Percentiles rank a stretch among this genome's conserved stretches.
Conservation (phyloP, 2,888 invertebrate genomes). For the Tachystola acroxantha region DNA sequence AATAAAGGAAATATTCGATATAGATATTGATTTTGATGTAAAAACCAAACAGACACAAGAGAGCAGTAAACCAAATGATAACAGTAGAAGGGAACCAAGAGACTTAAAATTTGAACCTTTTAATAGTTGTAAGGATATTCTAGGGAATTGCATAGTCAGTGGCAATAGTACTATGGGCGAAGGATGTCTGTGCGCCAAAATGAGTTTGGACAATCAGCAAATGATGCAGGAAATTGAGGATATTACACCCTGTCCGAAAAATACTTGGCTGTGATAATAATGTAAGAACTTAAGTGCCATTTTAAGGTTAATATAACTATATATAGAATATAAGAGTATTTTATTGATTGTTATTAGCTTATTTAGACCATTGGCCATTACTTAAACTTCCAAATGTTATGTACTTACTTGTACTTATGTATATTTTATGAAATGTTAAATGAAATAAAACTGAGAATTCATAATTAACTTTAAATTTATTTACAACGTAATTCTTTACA, state of each 20-base stretch:
- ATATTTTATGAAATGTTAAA: not conserved
- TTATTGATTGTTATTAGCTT: not conserved
- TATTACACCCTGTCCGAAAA: slow-evolving; percentile 52
- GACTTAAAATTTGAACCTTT: slow-evolving; percentile 31
- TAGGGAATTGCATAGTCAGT: slow-evolving; percentile 64
- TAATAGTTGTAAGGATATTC: slow-evolving; percentile 56
- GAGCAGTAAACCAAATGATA: not conserved
- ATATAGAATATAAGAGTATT: not conserved
- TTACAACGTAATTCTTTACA: slow-evolving; percentile 76
- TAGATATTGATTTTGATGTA: not conserved
- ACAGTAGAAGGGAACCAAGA: slow-evolving; percentile 6
- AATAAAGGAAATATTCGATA: slow-evolving; percentile 24
- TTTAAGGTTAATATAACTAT: not conserved
- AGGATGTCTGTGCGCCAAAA: slow-evolving; percentile 61
- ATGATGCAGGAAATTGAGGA: slow-evolving; percentile 61
- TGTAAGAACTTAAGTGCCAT: not conserved
- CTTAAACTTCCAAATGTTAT: too few relatives aligned
- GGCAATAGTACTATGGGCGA: slow-evolving; percentile 54
- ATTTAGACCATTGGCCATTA: too few relatives aligned
- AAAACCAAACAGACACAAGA: not conserved
- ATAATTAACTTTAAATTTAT: slow-evolving; percentile 72
- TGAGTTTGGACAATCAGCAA: slow-evolving; percentile 52
- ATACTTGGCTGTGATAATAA: slow-evolving; percentile 2
- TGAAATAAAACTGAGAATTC: slow-evolving; percentile 26
- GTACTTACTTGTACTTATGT: not conserved